Base-by-base conservation (phyloP, 2,888 invertebrate species). In the Caenorhabditis doughertyi region DNA sequence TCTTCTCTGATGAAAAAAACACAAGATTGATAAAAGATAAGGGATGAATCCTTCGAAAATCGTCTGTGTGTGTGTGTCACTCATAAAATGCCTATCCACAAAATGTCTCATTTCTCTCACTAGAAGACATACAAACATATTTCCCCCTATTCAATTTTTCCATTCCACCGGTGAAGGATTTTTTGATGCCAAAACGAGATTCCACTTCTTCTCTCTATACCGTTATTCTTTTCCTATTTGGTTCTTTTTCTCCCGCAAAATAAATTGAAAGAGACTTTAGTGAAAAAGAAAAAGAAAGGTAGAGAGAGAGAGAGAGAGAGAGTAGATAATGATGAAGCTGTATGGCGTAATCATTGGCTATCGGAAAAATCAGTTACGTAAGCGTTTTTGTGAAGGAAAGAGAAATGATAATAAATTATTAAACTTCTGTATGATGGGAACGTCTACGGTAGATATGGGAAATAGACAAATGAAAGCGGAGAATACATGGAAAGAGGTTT, bases 161-260 rank as follows among this genome's bases (percentile, higher is more conserved):
- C 44, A 42, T 42, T 16, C 42, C 9, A 29, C 32, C 60, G 39
- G 9, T 25, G 47, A 39, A 39, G 5, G 49, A 49, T 64, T 64
- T 64, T 64, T 62, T 42, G 4, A 25, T 64, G 64, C 47, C 64
- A 64, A 64, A 64, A 64, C 64, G 64, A 64, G 64, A 64, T 64
- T 64, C 64, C 47, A 44, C 58, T 60, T 47, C 64, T 49, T 47
- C 9, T 64, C 29, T 62, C 62, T 47, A 44, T 42, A 64, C 64
- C 64, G 64, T 64, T 64, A 64, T 64, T 64, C 47, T 62, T 62
- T 23, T 58, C 39, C 23, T 27, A 60, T 56, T 35, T 35, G 35
- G 16, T 7, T 29, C 8, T 32, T 42, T 55, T 55, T 29, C 18
- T 55, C 13, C 42, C 42, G 42, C 42, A 39, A 25, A 42, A 21